phyloP scores from a whole-genome alignment of 1,140 invertebrate genomes.

The Drosophila pandora region DNA sequence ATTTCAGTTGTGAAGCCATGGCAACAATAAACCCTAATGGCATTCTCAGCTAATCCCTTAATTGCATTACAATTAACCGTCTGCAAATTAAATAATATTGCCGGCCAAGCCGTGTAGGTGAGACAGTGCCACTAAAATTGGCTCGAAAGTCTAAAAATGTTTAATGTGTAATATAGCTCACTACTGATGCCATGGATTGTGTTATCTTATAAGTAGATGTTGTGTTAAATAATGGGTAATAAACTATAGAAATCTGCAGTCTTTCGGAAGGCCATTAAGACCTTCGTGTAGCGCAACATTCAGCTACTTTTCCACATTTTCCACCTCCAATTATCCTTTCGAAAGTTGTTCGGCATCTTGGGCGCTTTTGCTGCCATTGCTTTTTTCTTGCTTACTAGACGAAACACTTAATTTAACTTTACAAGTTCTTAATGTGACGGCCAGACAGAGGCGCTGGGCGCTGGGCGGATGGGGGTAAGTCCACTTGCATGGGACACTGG shows the following conservation, averaged over 20 bases:
- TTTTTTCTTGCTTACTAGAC: slow-evolving; percentile 72
- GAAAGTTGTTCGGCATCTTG: slow-evolving; percentile 63
- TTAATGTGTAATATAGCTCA: too few species aligned
- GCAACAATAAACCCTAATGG: slow-evolving; percentile 73
- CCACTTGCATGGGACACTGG: slow-evolving; percentile 37
- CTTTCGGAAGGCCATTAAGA: slow-evolving; percentile 4
- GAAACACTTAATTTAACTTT: slow-evolving; percentile 81
- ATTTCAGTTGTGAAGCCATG: slow-evolving; percentile 13
- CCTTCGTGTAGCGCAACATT: not conserved
- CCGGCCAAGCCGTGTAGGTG: slow-evolving; percentile 26
- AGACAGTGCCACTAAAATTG: slow-evolving; percentile 12
- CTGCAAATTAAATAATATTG: slow-evolving; percentile 75
- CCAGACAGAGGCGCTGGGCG: slow-evolving; percentile 52
- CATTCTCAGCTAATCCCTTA: slow-evolving; percentile 74
- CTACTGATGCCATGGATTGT: too few species aligned
- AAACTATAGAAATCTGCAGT: not conserved
- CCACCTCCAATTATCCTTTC: slow-evolving; percentile 32
- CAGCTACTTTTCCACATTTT: slow-evolving; percentile 18
- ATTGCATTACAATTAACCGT: slow-evolving; percentile 76
- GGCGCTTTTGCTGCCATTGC: slow-evolving; percentile 41
- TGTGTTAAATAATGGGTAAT: not conserved
- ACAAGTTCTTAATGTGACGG: slow-evolving; percentile 79
- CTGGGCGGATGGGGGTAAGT: not conserved
- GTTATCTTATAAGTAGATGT: too few species aligned
- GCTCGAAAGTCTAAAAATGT: slow-evolving; percentile 8